Percentiles rank a stretch among this genome's conserved stretches.
These are phyloP conservation scores for Allophyes oxyacanthae DNA, from an alignment of 2,888 invertebrate species.

Conservation along the genomic window DNA sequence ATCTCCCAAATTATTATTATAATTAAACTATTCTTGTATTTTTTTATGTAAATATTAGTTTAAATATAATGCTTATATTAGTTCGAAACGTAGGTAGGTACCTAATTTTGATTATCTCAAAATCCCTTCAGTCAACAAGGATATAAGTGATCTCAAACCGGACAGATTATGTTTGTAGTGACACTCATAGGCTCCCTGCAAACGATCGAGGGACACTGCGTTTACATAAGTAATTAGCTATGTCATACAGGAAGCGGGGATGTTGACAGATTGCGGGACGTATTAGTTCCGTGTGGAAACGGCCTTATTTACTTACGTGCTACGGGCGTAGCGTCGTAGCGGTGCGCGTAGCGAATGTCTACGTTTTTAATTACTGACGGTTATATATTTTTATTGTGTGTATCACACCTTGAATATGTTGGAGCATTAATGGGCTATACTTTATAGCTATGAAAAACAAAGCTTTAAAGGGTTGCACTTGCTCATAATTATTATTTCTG, in stretches of 20 bases:
- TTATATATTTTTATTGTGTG: no score
- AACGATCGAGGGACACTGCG: constrained; percentile 73
- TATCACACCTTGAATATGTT: no score
- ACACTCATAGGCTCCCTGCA: constrained; percentile 67
- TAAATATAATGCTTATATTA: no score
- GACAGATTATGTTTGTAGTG: constrained; percentile 64
- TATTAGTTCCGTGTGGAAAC: constrained; percentile 71
- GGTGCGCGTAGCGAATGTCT: constrained; percentile 37
- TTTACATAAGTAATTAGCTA: constrained; percentile 87
- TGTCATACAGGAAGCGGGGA: constrained; percentile 66
- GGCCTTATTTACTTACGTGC: constrained; percentile 82
- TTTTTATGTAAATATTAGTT: no score
- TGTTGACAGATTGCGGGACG: constrained; percentile 60
- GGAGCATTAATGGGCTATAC: no score
- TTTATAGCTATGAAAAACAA: no score
- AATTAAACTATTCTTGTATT: no score
- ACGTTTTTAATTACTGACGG: constrained; percentile 31
- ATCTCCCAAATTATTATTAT: no score
- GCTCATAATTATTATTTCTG: no score
- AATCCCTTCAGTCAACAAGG: constrained; percentile 46
- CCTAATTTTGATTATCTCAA: constrained; percentile 19
- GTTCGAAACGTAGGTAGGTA: not conserved
- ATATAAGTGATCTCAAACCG: constrained; percentile 48
- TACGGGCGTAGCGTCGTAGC: constrained; percentile 65
- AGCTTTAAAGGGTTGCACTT: no score